These are phyloP conservation scores for Myoxocephalus aenaeus DNA, from an alignment of 2,797 vertebrate species.

Conservation along the genomic window DNA sequence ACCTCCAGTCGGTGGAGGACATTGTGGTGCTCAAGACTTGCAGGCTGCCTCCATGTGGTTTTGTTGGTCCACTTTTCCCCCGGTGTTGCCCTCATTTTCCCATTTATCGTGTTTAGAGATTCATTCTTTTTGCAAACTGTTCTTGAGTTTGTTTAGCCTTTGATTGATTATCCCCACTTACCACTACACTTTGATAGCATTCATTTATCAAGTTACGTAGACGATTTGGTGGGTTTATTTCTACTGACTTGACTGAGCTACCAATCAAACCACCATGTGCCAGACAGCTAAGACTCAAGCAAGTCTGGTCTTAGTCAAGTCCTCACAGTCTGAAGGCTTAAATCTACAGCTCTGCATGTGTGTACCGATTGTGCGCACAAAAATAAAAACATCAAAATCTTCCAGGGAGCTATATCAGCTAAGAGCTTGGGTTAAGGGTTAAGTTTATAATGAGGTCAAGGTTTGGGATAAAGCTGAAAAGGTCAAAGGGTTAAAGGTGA, in stretches of 20 bases:
- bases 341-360: not conserved
- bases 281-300: not conserved
- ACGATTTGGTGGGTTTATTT: not conserved
- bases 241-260: not conserved
- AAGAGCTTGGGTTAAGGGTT: slow-evolving; percentile 21
- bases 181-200: not conserved
- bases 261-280: not conserved
- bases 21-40: too few species aligned
- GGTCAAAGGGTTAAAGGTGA: slow-evolving; percentile 47
- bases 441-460: slow-evolving; percentile 53
- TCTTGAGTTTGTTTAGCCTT: not conserved
- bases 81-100: not conserved
- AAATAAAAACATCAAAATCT: not conserved
- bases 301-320: not conserved
- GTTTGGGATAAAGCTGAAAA: slow-evolving; percentile 44
- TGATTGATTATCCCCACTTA: not conserved
- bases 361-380: not conserved
- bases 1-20: too few species aligned
- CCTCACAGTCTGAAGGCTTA: not conserved
- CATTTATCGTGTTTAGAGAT: not conserved
- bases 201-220: not conserved
- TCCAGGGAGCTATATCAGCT: slow-evolving; percentile 17
- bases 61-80: not conserved
- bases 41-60: not conserved
- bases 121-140: not conserved